Conservation (phyloP, 2,113 vertebrate species). For the Mionectes macconnelli region DNA sequence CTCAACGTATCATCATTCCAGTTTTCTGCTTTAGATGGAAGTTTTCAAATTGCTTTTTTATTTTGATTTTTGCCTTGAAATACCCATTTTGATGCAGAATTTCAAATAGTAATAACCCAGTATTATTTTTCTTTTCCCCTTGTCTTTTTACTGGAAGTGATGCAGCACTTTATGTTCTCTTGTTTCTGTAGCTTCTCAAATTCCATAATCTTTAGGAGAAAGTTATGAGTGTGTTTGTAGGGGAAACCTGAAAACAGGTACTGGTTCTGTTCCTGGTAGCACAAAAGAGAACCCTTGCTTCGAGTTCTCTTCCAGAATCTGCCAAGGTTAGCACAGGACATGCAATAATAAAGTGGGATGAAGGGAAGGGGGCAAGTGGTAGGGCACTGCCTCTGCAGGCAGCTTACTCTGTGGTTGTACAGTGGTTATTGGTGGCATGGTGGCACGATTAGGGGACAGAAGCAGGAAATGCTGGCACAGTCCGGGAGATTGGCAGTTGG, state of each 20-base stretch:
- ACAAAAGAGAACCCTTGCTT: background rate
- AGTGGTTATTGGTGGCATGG: rapidly evolving
- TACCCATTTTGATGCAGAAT: background rate
- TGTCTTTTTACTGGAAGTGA: background rate
- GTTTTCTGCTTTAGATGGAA: background rate
- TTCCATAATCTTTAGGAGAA: background rate
- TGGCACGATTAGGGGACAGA: background rate
- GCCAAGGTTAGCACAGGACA: background rate
- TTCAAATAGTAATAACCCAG: background rate
- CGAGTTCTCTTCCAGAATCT: background rate
- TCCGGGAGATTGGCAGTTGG: background rate
- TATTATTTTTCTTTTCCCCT: background rate
- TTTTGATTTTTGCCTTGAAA: background rate
- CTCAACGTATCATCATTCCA: background rate
- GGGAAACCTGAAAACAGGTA: background rate
- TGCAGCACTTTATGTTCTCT: background rate
- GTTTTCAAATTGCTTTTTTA: background rate
- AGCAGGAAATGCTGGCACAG: background rate
- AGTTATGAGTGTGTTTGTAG: background rate
- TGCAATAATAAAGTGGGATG: background rate
- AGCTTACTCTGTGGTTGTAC: background rate
- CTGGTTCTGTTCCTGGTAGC: background rate
- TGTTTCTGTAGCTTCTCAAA: background rate
- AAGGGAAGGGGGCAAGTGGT: background rate
- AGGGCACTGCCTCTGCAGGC: background rate